Evolutionary conservation across 2,888 invertebrate genomes (phyloP).

Genomic region (Leptothorax acervorum): DNA sequence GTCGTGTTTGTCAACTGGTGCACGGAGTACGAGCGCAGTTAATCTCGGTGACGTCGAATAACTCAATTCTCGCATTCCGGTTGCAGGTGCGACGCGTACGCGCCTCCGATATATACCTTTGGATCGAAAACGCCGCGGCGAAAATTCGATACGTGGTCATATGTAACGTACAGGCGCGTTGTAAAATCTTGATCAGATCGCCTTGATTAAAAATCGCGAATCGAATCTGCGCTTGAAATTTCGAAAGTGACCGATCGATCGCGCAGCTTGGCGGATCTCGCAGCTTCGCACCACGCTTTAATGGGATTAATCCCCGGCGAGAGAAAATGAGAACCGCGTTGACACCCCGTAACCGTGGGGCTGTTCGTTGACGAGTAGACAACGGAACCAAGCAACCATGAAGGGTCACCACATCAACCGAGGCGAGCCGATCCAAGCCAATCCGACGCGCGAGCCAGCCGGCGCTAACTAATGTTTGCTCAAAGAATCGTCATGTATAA

Average conservation of each 20-base stretch:
- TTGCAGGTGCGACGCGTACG: constrained; percentile 46
- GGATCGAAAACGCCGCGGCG: constrained; percentile 30
- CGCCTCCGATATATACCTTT: constrained; percentile 36
- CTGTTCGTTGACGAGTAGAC: constrained; percentile 83
- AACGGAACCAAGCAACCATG: constrained; percentile 83
- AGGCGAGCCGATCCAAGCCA: constrained; percentile 80
- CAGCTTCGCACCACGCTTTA: constrained; percentile 35
- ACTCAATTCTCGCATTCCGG: constrained; percentile 68
- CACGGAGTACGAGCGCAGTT: constrained; percentile 68
- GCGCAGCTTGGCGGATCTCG: constrained; percentile 20
- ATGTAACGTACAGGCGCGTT: constrained; percentile 14
- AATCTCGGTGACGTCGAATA: constrained; percentile 73
- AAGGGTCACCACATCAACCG: constrained; percentile 82
- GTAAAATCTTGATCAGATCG: constrained; percentile 49
- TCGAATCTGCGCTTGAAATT: constrained; percentile 8
- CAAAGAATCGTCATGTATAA: constrained; percentile 84
- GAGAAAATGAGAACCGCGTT: constrained; percentile 83
- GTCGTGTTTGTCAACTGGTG: constrained; percentile 70
- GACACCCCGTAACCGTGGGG: constrained; percentile 79
- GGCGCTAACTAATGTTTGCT: constrained; percentile 85
- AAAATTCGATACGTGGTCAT: constrained; percentile 43
- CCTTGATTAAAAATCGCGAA: constrained; percentile 51
- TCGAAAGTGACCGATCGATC: constrained; percentile 4
- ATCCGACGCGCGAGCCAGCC: constrained; percentile 75
- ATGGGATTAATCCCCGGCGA: constrained; percentile 60